Conservation (phyloP, 2,797 vertebrate species). For the Takifugu rubripes region DNA sequence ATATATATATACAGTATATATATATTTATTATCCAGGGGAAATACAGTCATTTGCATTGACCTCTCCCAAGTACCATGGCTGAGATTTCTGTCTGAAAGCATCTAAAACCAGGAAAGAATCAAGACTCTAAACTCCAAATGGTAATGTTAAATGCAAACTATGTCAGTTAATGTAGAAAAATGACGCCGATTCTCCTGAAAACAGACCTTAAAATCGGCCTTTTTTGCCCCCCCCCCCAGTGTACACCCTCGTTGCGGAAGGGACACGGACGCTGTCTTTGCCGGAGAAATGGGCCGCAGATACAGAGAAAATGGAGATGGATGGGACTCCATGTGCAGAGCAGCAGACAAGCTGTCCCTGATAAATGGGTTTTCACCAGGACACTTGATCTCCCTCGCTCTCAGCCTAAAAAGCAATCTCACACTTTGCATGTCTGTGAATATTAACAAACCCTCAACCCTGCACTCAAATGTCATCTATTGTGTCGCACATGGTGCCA, state of each 20-base stretch:
- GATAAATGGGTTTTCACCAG: slow-evolving; percentile 71
- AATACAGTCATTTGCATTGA: too few relatives aligned
- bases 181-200: neutral
- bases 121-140: too few relatives aligned
- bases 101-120: neutral
- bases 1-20: too few relatives aligned
- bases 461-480: slow-evolving; percentile 68
- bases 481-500: slow-evolving; percentile 61
- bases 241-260: slow-evolving; percentile 6
- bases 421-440: slow-evolving; percentile 76
- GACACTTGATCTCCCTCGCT: slow-evolving; percentile 68
- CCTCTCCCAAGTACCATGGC: too few relatives aligned
- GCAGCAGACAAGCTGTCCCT: slow-evolving; percentile 69
- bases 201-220: slow-evolving; percentile 4
- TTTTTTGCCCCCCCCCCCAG: neutral
- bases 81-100: too few relatives aligned
- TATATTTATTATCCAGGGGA: too few relatives aligned
- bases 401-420: slow-evolving; percentile 75
- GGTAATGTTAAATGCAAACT: too few relatives aligned
- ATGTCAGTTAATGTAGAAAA: too few relatives aligned
- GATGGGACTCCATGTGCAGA: slow-evolving; percentile 66
- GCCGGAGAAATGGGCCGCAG: slow-evolving; percentile 64
- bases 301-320: slow-evolving; percentile 72
- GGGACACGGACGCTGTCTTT: slow-evolving; percentile 43
- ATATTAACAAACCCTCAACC: slow-evolving; percentile 74